Evolutionary conservation across 2,888 invertebrate genomes (phyloP), one percentile per base, ranked within the genome.

Genomic region (Metellina segmentata): DNA sequence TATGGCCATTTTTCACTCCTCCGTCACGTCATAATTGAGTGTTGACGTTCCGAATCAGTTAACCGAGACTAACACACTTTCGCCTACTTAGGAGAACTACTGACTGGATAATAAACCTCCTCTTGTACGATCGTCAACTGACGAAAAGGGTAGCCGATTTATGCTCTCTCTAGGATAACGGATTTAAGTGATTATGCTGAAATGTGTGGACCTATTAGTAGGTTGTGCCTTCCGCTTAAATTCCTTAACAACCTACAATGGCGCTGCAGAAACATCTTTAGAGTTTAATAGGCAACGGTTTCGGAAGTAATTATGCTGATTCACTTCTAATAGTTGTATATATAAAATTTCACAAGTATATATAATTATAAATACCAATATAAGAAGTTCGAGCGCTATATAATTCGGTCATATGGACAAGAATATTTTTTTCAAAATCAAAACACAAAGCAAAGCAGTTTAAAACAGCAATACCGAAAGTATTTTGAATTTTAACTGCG

Each of bases 1-100:
- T 71, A 71, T 20, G 9, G 48, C 9, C 34, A 48, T 79, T 79
- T 53, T 79, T 53, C 48, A 52, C 13, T 48, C 13, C 61, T 48
- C n/a, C 48, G 34, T 34, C 34, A 34, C 1, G 34, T 34, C 34
- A 34, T 61, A 85, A 75, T 19, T 51, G 85, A 75, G 16, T 85
- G 69, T 75, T 85, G 74, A 77, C 49, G 85, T 85, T 85, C 75
- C 75, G 48, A 61, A 61, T 11, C 85, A 85, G 2, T 75, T 48
- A 61, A 11, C 75, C 6, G 75, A 72, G 52, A 85, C 83, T 7
- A 72, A 13, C 72, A 51, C 49, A 61, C 20, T 79, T 34, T 61
- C 61, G 7, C 11, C 49, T 51, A 51, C 71, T 72, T 52, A 34
- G 51, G 71, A 71, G 71, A 82, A 82, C 19, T 20, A 51, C 71